phyloP scores from a whole-genome alignment of 2,113 vertebrate genomes.

The Tenrec ecaudatus region DNA sequence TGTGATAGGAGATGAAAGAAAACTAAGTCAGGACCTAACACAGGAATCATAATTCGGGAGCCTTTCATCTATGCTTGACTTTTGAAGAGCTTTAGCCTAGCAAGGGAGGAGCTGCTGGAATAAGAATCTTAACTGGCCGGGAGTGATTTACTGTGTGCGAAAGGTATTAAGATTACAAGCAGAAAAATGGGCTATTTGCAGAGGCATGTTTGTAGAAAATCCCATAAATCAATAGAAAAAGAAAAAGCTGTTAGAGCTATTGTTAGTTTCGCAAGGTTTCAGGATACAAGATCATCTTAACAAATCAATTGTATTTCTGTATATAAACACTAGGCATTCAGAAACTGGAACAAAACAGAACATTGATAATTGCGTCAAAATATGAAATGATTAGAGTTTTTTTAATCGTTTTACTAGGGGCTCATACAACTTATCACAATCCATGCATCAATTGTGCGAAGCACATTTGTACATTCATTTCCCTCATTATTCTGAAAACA shows the following conservation, averaged over 20 bases:
- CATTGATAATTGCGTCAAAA: background rate
- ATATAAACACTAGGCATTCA: background rate
- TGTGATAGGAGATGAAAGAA: background rate
- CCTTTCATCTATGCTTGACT: background rate
- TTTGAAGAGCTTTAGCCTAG: background rate
- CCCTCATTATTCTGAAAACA: no score
- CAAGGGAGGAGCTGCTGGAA: background rate
- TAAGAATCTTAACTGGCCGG: background rate
- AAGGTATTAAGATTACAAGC: background rate
- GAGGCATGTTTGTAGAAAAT: background rate
- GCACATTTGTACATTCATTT: no score
- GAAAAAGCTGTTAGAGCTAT: background rate
- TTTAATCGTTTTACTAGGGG: no score
- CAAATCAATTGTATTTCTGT: background rate
- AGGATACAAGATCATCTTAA: background rate
- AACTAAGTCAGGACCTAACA: background rate
- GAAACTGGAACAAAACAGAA: background rate
- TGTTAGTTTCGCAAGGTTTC: background rate
- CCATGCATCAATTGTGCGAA: no score
- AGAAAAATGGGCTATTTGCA: background rate
- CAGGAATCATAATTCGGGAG: background rate
- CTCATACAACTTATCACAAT: no score
- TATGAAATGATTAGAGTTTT: background rate
- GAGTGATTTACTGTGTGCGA: background rate
- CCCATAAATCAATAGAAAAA: background rate